These are phyloP conservation scores for Adineta ricciae DNA, from an alignment of 2,888 invertebrate species.

Conservation along the genomic window DNA sequence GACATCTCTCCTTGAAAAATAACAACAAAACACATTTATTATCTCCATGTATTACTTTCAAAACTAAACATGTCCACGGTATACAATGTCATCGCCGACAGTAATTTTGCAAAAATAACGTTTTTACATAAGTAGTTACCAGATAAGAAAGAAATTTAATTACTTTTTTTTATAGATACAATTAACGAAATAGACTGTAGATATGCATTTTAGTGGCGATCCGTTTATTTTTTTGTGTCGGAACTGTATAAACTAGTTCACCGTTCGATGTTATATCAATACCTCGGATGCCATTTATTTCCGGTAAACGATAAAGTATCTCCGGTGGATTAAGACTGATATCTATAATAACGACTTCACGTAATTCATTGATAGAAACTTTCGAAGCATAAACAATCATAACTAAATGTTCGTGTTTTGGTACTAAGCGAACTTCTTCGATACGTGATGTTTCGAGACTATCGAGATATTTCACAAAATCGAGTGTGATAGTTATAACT, in stretches of 20 bases:
- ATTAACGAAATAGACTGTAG: background rate
- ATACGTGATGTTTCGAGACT: background rate
- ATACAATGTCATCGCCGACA: no score
- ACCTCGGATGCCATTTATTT: background rate
- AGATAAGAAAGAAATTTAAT: no score
- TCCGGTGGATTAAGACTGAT: background rate
- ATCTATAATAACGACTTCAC: background rate
- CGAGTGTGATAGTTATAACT: background rate
- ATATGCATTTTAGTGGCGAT: background rate
- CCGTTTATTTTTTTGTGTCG: background rate
- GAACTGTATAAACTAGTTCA: background rate
- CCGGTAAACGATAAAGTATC: background rate
- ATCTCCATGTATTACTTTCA: no score
- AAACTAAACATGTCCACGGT: no score
- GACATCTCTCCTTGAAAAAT: background rate
- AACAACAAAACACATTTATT: background rate
- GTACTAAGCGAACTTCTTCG: background rate
- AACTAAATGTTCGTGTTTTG: background rate
- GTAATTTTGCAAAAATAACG: no score
- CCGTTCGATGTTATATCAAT: background rate
- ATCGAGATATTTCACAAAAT: background rate
- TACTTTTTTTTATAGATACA: no score
- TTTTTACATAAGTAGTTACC: no score
- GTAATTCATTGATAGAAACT: background rate
- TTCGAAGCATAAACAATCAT: background rate